A percentile compares a stretch with the other conserved stretches of the same genome.
Evolutionary conservation across 92 coral and sea anemone genomes (phyloP).

Genomic region (Siderastrea siderea): DNA sequence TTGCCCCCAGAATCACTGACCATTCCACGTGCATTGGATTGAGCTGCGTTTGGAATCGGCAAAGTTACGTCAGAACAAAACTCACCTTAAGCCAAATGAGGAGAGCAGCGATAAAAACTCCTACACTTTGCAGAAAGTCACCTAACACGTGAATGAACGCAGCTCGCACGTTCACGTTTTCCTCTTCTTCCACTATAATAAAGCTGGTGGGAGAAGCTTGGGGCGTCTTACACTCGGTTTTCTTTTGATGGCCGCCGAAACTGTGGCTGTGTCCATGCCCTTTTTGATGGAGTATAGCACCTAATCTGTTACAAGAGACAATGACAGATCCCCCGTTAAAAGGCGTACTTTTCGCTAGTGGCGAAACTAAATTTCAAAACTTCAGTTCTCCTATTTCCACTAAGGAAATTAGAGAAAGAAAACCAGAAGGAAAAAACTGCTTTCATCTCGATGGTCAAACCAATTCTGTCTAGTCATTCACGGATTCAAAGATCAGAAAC

Average conservation of each 20-base stretch:
- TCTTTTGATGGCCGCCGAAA: conserved; percentile 24
- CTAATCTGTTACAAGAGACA: conserved; percentile 75
- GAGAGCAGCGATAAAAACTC: conserved; percentile 94
- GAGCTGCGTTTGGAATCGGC: not conserved
- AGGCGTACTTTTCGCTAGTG: too few relatives aligned
- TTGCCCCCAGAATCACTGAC: too few relatives aligned
- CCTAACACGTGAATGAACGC: conserved; percentile 98
- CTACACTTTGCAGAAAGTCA: conserved; percentile 94
- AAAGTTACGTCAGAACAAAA: not conserved
- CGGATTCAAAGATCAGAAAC: too few relatives aligned
- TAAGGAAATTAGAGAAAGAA: too few relatives aligned
- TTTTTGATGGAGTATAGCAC: conserved; percentile 81
- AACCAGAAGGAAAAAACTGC: too few relatives aligned
- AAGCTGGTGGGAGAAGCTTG: conserved; percentile 81
- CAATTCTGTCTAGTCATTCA: too few relatives aligned
- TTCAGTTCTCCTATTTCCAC: too few relatives aligned
- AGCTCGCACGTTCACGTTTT: conserved; percentile 95
- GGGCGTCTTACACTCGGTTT: conserved; percentile 7
- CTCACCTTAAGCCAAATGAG: conserved; percentile 93
- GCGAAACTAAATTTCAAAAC: too few relatives aligned
- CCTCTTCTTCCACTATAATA: conserved; percentile 83
- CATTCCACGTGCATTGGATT: too few relatives aligned
- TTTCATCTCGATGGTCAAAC: too few relatives aligned
- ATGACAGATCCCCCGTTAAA: too few relatives aligned
- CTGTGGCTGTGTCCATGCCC: conserved; percentile 89